These are phyloP conservation scores for Smithornis capensis DNA, from an alignment of 2,113 vertebrate species.

Conservation along the genomic window DNA sequence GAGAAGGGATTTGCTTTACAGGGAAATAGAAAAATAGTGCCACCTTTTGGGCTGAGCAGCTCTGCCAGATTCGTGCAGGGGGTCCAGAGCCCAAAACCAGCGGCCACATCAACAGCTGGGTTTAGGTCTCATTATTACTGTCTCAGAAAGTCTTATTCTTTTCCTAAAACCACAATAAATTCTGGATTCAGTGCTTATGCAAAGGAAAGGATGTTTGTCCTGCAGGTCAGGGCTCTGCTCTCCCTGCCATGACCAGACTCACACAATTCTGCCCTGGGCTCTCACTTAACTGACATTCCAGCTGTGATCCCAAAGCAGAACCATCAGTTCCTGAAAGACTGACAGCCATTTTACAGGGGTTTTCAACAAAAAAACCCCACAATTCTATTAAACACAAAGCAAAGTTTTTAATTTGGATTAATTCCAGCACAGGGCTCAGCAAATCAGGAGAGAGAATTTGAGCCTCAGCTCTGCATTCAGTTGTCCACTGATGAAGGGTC, in stretches of 20 bases:
- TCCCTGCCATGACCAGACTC: neutral
- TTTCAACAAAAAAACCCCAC: neutral
- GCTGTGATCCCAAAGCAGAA: neutral
- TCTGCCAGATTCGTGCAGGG: neutral
- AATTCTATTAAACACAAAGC: neutral
- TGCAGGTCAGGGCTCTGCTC: neutral
- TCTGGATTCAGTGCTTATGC: neutral
- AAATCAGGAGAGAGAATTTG: neutral
- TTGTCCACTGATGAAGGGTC: neutral
- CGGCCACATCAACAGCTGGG: neutral
- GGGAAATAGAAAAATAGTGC: conserved; percentile 52
- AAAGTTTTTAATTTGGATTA: neutral
- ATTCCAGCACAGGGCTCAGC: neutral
- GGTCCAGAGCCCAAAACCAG: neutral
- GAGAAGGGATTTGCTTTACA: neutral
- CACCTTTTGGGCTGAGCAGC: conserved; percentile 49
- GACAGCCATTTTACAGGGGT: fast-evolving
- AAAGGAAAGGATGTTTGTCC: neutral
- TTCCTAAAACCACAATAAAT: neutral
- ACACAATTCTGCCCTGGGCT: neutral
- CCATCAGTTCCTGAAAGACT: neutral
- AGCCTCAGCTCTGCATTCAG: neutral
- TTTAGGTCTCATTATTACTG: neutral
- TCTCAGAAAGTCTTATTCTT: neutral
- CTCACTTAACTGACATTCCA: neutral